These are phyloP conservation scores for Uria aalge DNA, from an alignment of 2,113 vertebrate species.

Conservation along the genomic window DNA sequence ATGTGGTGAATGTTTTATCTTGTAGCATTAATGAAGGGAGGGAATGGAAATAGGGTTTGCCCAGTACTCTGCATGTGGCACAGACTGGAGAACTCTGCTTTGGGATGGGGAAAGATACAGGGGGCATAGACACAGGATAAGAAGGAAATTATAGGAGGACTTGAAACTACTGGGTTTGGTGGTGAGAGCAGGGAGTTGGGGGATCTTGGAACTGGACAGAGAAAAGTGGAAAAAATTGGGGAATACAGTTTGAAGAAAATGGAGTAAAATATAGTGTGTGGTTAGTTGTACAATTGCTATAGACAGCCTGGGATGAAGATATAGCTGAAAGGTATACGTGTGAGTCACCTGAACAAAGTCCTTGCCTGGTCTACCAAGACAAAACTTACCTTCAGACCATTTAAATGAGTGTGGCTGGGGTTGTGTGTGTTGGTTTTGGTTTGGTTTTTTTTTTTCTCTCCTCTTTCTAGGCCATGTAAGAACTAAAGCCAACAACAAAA, in stretches of 20 bases:
- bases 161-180: background rate
- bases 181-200: background rate
- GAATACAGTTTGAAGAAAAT: background rate
- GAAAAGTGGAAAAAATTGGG: background rate
- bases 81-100: background rate
- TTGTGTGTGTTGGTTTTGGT: background rate
- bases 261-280: background rate
- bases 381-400: background rate
- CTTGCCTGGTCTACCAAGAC: background rate
- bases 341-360: background rate
- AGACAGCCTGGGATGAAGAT: background rate
- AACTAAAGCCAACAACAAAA: background rate
- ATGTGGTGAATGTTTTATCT: background rate
- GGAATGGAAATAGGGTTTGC: background rate
- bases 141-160: background rate
- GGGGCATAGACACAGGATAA: background rate
- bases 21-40: background rate
- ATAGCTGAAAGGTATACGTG: background rate
- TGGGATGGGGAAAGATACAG: background rate
- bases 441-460: no score
- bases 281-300: background rate
- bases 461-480: background rate
- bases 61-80: rapidly evolving
- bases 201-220: background rate
- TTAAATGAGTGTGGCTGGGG: background rate